Evolutionary conservation across 1,140 invertebrate genomes (phyloP), one percentile per base, ranked within the genome.

Genomic region (Bursaphelenchus mucronatus): DNA sequence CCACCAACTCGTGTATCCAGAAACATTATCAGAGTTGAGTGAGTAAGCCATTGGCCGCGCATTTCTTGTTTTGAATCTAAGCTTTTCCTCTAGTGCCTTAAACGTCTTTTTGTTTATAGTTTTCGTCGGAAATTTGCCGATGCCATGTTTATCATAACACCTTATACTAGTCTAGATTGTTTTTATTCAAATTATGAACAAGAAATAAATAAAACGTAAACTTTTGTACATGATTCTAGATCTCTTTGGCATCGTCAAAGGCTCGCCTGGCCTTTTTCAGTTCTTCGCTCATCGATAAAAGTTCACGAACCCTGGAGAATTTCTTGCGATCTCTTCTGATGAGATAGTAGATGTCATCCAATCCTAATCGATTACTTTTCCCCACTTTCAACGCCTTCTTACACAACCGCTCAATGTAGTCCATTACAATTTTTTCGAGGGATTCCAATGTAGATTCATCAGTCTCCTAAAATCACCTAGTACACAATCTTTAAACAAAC

Each of bases 211-310:
- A 17, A 17, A 50, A 50, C 19, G 49, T 15, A 19, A 50, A 50
- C 15, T 17, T 30, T 30, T 30, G 30, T 30, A 30, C 30, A 30
- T 1, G 5, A 30, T 30, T 30, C 30, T 30, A 77, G 19, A 75
- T 45, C 50, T 78, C 69, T 50, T 97, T 97, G 68, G 95, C 92
- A 87, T 97, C 94, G 86, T 99, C 95, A 85, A 99, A 98, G 70
- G 94, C 94, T 86, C 98, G 98, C 75, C 95, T 86, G 39, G 95
- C 95, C 85, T 95, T 94, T 82, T 97, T 95, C 21, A 99, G 84
- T 85, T 98, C 95, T 85, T 98, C 94, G 84, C 96, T 97, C 94
- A 98, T 97, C 53, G 90, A 93, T 2, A 99, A 83, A 6, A 99
- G 84, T 83, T 98, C 94, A 84, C 94, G 94, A 0, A 98, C 93